Evolutionary conservation across 2,113 vertebrate genomes (phyloP).

Genomic region (Zosterops hypoxanthus): DNA sequence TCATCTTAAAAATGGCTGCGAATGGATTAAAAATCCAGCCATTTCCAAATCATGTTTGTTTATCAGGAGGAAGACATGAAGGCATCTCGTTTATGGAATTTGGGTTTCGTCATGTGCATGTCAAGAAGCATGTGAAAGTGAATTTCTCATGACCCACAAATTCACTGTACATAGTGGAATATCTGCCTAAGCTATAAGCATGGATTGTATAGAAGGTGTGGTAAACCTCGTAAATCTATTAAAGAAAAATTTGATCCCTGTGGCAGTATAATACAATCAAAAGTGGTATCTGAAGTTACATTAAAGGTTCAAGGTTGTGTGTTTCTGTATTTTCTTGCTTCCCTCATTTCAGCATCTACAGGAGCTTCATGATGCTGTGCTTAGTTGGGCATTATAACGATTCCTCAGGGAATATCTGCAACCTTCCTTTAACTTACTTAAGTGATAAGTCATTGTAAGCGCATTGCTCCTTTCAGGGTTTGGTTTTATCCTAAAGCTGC

Average conservation of each 20-base stretch:
- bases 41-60: background rate
- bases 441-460: background rate
- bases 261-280: background rate
- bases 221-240: background rate
- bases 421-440: background rate
- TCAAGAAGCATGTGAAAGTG: background rate
- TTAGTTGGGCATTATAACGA: background rate
- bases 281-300: background rate
- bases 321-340: background rate
- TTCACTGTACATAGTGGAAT: fast-evolving
- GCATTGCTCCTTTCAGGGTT: background rate
- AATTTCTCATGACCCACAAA: background rate
- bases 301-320: background rate
- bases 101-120: fast-evolving
- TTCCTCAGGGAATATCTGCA: background rate
- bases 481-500: background rate
- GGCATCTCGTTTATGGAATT: background rate
- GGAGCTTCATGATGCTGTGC: background rate
- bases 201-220: background rate
- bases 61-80: background rate
- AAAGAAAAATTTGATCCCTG: background rate
- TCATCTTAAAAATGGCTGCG: background rate
- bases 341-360: background rate
- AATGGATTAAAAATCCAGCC: background rate
- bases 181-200: background rate